Conservation (phyloP, 2,113 vertebrate species). For the Murina feae region DNA sequence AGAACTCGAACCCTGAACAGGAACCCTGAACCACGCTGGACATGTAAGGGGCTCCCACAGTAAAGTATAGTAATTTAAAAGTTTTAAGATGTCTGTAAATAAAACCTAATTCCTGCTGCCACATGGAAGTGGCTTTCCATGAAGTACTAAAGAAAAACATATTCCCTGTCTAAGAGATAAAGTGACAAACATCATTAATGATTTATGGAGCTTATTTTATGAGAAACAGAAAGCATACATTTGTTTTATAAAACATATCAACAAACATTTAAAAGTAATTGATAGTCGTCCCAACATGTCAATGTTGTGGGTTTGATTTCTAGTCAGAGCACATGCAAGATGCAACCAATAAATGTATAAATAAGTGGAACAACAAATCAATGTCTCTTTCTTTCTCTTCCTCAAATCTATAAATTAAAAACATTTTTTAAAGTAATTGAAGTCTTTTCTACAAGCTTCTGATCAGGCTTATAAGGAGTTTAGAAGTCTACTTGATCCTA, state of each 20-base stretch:
- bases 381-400: background rate
- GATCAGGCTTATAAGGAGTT: background rate
- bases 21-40: too few relatives aligned
- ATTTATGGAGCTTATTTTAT: background rate
- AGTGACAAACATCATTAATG: background rate
- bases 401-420: background rate
- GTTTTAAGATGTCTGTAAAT: background rate
- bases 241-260: background rate
- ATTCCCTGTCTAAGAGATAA: background rate
- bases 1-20: too few relatives aligned
- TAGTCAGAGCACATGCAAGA: background rate
- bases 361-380: background rate
- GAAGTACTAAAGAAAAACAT: background rate
- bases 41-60: too few relatives aligned
- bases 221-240: background rate
- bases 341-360: background rate
- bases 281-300: background rate
- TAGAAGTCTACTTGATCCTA: background rate
- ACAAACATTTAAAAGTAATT: background rate
- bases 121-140: background rate
- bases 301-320: background rate
- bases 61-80: constrained; percentile 1
- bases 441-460: background rate
- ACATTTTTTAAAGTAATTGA: background rate
- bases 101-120: background rate